Percentiles rank a stretch among this genome's conserved stretches.
Evolutionary conservation across 2,113 vertebrate genomes (phyloP).

Genomic region (Gopherus evgoodei): DNA sequence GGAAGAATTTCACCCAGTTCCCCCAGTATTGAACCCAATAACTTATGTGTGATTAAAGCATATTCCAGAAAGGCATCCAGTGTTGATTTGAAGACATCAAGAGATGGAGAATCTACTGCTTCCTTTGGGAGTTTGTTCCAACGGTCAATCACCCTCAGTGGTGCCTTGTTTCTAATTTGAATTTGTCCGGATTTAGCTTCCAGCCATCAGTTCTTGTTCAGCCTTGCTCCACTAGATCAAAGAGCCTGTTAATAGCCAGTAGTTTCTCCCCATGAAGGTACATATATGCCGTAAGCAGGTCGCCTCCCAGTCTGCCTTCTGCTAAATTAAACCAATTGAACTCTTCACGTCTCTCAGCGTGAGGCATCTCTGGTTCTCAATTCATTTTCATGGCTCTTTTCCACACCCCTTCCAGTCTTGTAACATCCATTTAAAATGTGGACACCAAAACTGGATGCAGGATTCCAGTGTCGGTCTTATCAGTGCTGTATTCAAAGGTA

Average conservation of each 20-base stretch:
- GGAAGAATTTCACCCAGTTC: not conserved
- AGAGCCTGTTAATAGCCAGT: not conserved
- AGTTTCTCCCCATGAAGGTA: not conserved
- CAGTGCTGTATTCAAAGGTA: accelerated
- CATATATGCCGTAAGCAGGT: not conserved
- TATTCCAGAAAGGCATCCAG: not conserved
- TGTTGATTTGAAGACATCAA: not conserved
- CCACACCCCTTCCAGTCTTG: not conserved
- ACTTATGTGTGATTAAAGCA: not conserved
- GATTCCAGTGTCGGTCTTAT: accelerated
- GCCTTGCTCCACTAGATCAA: not conserved
- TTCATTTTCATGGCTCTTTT: accelerated
- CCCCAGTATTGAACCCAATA: not conserved
- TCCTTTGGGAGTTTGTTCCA: not conserved
- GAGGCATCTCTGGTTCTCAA: accelerated
- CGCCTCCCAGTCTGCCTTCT: not conserved
- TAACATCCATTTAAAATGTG: not conserved
- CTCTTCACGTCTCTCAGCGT: not conserved
- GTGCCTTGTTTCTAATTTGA: not conserved
- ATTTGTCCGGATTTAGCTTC: not conserved
- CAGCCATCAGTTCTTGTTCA: not conserved
- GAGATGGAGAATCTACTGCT: not conserved
- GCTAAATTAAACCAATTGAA: not conserved
- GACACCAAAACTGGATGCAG: accelerated
- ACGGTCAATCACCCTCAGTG: not conserved